Conservation (phyloP, 2,797 vertebrate species). For the Chiropotes sagulatus region DNA sequence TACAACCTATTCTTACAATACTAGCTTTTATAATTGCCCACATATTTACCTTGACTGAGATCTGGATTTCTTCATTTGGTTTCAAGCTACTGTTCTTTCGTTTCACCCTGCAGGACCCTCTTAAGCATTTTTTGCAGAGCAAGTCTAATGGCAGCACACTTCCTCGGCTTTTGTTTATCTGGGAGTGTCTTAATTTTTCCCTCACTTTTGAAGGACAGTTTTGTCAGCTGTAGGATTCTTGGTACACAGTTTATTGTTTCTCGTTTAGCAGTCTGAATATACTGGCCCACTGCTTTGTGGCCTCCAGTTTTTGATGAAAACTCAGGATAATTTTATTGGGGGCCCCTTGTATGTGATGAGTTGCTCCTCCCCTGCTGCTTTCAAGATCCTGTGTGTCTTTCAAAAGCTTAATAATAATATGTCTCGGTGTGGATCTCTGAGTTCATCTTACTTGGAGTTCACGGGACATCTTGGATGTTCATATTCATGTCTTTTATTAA, state of each 20-base stretch:
- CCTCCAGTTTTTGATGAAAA: neutral
- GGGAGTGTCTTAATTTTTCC: neutral
- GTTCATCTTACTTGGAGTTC: neutral
- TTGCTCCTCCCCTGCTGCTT: neutral
- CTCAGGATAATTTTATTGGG: neutral
- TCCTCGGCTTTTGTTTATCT: neutral
- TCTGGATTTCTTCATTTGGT: neutral
- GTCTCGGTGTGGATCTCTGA: neutral
- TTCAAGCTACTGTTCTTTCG: neutral
- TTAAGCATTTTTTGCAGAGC: no score
- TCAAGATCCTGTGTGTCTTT: neutral
- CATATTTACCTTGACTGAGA: neutral
- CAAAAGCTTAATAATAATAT: neutral
- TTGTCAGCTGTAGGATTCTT: neutral
- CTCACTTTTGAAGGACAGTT: neutral
- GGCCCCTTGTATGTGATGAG: neutral
- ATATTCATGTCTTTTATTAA: neutral
- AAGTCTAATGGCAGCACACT: neutral
- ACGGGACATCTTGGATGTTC: neutral
- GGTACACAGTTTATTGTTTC: no score
- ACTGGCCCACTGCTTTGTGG: neutral
- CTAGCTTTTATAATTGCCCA: neutral
- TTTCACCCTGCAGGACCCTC: neutral
- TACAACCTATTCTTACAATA: neutral
- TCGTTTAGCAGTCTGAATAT: neutral